A percentile compares a stretch with the other conserved stretches of the same genome.
phyloP scores from a whole-genome alignment of 1,140 invertebrate species.

The Acyrthosiphon pisum region DNA sequence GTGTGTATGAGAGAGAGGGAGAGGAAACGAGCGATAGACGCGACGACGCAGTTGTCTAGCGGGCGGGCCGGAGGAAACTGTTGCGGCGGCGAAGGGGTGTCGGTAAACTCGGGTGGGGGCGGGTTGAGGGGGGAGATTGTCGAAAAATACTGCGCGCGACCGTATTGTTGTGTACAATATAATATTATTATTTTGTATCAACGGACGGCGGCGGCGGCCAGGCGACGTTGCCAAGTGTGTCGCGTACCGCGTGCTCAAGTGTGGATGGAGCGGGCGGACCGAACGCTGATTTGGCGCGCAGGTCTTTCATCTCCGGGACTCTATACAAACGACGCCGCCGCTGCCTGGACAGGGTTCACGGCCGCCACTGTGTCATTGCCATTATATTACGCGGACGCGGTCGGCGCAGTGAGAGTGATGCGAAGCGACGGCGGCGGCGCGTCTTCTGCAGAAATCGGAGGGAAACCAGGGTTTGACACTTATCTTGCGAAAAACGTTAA shows the following conservation, averaged over 20 bases:
- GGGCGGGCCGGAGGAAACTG: background rate
- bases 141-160: background rate
- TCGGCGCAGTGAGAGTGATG: background rate
- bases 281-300: conserved; percentile 38
- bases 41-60: background rate
- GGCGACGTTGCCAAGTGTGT: conserved; percentile 42
- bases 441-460: background rate
- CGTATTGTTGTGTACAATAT: background rate
- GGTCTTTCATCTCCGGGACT: conserved; percentile 39
- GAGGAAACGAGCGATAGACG: background rate
- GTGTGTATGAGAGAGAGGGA: background rate
- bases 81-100: background rate
- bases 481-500: background rate
- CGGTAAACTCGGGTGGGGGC: background rate
- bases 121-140: background rate
- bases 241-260: background rate
- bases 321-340: background rate
- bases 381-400: background rate
- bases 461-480: background rate
- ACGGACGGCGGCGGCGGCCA: background rate
- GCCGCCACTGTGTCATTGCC: conserved; percentile 48
- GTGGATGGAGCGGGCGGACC: background rate
- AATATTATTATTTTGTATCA: background rate
- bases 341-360: conserved; percentile 1
- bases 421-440: background rate